Conservation (phyloP, 2,888 invertebrate species). For the Drosophila rubida region DNA sequence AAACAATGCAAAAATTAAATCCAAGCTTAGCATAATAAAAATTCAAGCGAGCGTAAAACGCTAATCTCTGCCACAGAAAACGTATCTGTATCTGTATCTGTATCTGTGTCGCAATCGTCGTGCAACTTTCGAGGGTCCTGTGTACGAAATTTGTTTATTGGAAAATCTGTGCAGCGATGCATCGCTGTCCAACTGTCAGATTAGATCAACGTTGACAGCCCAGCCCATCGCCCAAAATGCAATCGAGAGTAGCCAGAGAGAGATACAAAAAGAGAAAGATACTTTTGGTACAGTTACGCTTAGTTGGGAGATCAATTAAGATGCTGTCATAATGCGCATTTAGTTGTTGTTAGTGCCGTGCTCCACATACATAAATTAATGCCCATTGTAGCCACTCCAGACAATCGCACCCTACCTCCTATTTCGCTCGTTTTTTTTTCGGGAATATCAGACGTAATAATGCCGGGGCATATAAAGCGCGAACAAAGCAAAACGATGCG, state of each 20-base stretch:
- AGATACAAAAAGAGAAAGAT: slow-evolving; percentile 4
- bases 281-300: slow-evolving; percentile 55
- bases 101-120: slow-evolving; percentile 23
- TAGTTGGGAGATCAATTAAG: slow-evolving; percentile 63
- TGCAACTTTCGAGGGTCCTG: slow-evolving; percentile 48
- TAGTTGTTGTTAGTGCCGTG: slow-evolving; percentile 53
- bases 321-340: slow-evolving; percentile 74
- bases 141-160: slow-evolving; percentile 72
- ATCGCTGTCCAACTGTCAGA: slow-evolving; percentile 76
- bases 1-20: slow-evolving; percentile 74
- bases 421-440: slow-evolving; percentile 17
- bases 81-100: slow-evolving; percentile 43
- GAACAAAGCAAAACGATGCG: slow-evolving; percentile 65
- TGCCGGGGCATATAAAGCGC: slow-evolving; percentile 48
- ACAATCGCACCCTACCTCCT: slow-evolving; percentile 13
- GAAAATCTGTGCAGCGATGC: slow-evolving; percentile 76
- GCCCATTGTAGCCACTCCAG: slow-evolving; percentile 60
- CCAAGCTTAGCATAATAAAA: slow-evolving; percentile 81
- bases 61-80: slow-evolving; percentile 80
- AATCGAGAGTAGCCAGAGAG: neutral
- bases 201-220: slow-evolving; percentile 71
- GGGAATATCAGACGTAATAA: slow-evolving; percentile 69
- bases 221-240: slow-evolving; percentile 20
- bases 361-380: slow-evolving; percentile 69
- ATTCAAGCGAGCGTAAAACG: slow-evolving; percentile 85